Evolutionary conservation across 1,140 invertebrate genomes (phyloP).

Genomic region (Sitobion miscanthi): DNA sequence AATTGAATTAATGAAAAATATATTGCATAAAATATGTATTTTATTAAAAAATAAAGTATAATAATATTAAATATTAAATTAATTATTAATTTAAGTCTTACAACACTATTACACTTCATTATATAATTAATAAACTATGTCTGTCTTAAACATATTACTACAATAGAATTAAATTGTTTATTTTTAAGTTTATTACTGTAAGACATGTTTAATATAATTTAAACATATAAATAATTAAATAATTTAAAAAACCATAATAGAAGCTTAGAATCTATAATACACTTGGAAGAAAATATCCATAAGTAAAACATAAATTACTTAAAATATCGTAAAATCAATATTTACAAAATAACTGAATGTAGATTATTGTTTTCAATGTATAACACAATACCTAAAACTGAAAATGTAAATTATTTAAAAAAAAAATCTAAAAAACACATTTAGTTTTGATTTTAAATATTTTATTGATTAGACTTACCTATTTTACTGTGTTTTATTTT

Average conservation of each 20-base stretch:
- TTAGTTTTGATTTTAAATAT: background rate
- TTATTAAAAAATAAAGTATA: background rate
- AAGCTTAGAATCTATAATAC: background rate
- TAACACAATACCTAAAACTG: background rate
- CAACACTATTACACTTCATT: background rate
- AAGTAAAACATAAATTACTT: background rate
- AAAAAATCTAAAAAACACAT: background rate
- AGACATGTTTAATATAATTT: background rate
- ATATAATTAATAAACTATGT: background rate
- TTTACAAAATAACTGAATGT: background rate
- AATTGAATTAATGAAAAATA: constrained; percentile 14
- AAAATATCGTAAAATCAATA: background rate
- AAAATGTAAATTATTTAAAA: background rate
- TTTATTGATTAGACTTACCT: background rate
- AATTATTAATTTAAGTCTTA: background rate
- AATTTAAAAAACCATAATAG: background rate
- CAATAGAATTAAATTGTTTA: background rate
- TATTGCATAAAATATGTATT: background rate
- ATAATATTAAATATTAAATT: background rate
- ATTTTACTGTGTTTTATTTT: background rate
- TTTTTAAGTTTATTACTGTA: background rate
- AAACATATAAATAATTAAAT: background rate
- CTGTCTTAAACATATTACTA: constrained; percentile 2
- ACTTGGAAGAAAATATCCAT: background rate
- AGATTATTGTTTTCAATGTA: background rate